A percentile compares a stretch with the other conserved stretches of the same genome.
phyloP scores from a whole-genome alignment of 2,113 vertebrate genomes.

The Nothobranchius furzeri region DNA sequence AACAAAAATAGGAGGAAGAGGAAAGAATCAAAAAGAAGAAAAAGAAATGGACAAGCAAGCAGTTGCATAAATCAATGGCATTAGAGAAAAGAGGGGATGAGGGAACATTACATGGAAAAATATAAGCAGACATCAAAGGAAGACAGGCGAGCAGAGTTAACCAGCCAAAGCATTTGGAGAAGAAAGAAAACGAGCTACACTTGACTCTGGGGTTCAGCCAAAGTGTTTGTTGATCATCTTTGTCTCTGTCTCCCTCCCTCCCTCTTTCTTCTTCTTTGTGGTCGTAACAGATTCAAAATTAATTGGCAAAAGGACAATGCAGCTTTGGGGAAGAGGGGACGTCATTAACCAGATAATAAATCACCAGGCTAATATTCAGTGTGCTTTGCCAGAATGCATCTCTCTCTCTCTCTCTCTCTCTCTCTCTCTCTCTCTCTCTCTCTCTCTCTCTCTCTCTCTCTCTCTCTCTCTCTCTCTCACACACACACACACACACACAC shows the following conservation, averaged over 20 bases:
- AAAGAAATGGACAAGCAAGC: constrained; percentile 37
- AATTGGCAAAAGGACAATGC: constrained; percentile 72
- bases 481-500: too few species aligned
- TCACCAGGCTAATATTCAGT: constrained; percentile 63
- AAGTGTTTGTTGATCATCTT: constrained; percentile 27
- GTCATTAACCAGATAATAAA: constrained; percentile 67
- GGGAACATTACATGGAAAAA: constrained; percentile 28
- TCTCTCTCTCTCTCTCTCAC: too few species aligned
- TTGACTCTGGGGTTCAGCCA: constrained; percentile 33
- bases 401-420: not conserved
- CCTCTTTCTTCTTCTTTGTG: constrained; percentile 14
- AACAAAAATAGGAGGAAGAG: constrained; percentile 42
- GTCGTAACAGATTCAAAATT: constrained; percentile 64
- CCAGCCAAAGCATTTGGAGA: constrained; percentile 8
- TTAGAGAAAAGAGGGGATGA: constrained; percentile 35
- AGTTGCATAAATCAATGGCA: constrained; percentile 69
- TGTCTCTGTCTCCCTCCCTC: not conserved
- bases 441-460: not conserved
- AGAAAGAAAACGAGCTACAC: constrained; percentile 1
- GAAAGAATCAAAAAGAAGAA: constrained; percentile 22
- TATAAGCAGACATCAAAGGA: constrained; percentile 49
- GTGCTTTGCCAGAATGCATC: constrained; percentile 55
- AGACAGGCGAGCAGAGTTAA: constrained; percentile 45
- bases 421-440: not conserved
- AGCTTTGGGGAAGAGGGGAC: constrained; percentile 61